phyloP scores from a whole-genome alignment of 1,140 invertebrate species.

The Coptotermes formosanus region DNA sequence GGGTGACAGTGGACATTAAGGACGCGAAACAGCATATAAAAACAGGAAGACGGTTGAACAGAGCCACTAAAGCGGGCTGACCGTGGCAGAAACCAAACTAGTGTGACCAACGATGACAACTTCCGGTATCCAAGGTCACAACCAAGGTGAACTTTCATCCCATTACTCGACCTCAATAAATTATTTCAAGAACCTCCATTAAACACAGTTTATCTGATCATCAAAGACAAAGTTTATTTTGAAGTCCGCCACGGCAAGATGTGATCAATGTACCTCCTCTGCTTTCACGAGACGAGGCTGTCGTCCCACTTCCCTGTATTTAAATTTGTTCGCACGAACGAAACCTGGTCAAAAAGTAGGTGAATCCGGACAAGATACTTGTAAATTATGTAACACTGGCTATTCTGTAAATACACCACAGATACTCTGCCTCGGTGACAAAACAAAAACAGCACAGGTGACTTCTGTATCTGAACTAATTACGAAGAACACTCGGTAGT shows the following conservation, averaged over 20 bases:
- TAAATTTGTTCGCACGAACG: neutral
- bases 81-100: slow-evolving; percentile 1
- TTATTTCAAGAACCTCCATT: neutral
- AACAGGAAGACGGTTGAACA: neutral
- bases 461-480: no score
- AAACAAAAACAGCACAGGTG: neutral
- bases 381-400: neutral
- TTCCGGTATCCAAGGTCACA: slow-evolving; percentile 9
- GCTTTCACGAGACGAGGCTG: neutral
- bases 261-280: neutral
- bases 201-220: neutral
- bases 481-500: no score
- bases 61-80: neutral
- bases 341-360: neutral
- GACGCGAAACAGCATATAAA: neutral
- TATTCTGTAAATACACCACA: neutral
- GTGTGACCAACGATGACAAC: slow-evolving; percentile 1
- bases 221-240: slow-evolving; percentile 3
- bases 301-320: neutral
- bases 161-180: neutral
- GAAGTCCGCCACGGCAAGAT: neutral
- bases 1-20: neutral
- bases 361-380: neutral
- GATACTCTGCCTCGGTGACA: neutral
- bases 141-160: slow-evolving; percentile 5